A percentile compares a stretch with the other conserved stretches of the same genome.
phyloP scores from a whole-genome alignment of 2,888 invertebrate genomes.

The Drosophila nr. medialis region DNA sequence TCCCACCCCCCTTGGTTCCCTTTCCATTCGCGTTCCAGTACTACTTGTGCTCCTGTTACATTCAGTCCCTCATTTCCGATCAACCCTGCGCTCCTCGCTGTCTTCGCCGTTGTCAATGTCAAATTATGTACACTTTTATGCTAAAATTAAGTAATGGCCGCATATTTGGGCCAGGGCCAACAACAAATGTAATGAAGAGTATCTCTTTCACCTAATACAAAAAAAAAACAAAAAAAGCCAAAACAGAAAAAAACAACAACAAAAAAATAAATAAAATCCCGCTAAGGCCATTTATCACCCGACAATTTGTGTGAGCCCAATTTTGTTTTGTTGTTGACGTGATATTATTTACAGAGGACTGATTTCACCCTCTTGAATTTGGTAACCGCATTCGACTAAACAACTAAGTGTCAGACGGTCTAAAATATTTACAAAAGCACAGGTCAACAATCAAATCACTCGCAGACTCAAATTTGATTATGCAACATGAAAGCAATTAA shows the following conservation, averaged over 20 bases:
- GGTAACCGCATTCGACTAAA: conserved; percentile 54
- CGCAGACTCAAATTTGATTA: conserved; percentile 20
- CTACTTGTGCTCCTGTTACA: conserved; percentile 12
- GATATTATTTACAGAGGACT: conserved; percentile 78
- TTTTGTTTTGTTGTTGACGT: conserved; percentile 65
- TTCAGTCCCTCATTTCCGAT: conserved; percentile 27
- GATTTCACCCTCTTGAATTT: conserved; percentile 72
- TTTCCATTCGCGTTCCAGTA: conserved; percentile 13
- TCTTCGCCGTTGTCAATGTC: conserved; percentile 80
- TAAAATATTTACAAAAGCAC: conserved; percentile 43
- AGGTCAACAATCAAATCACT: conserved; percentile 34
- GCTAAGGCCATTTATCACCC: conserved; percentile 85
- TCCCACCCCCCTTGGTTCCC: neutral
- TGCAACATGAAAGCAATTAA: conserved; percentile 32
- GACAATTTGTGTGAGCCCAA: conserved; percentile 68
- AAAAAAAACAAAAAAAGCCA: conserved; percentile 17
- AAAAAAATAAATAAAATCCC: conserved; percentile 82
- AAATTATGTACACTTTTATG: conserved; percentile 82
- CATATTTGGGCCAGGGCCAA: conserved; percentile 26
- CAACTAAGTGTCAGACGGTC: conserved; percentile 38
- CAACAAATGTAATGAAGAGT: conserved; percentile 63
- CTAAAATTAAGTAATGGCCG: conserved; percentile 67
- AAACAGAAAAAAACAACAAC: conserved; percentile 11
- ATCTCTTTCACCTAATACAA: conserved; percentile 37
- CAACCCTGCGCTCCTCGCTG: conserved; percentile 27